Base-by-base conservation (phyloP, 2,888 invertebrate species). In the Caenorhabditis afra region DNA sequence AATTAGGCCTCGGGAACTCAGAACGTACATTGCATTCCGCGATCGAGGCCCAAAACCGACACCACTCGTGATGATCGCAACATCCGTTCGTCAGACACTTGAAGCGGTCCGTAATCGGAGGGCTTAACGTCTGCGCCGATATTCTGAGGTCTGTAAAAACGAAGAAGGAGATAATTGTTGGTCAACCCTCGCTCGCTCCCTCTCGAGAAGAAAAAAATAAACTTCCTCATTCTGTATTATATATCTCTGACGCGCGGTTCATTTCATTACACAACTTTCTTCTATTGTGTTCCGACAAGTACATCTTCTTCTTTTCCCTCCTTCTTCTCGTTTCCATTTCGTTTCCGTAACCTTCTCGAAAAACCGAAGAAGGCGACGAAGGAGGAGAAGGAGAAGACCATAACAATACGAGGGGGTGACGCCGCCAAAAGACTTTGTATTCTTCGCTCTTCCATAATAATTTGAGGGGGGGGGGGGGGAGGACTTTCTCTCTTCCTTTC, bases 51-150 rank as follows among this genome's bases (percentile, higher is more conserved):
- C 85, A 86, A 75, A 86, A 86, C 57, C 83, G 76, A 64, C 82
- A 83, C 87, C 87, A 87, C 55, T 88, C 88, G 79, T 88, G 88
- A 73, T 88, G 87, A 67, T 88, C 88, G 61, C 88, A 88, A 64
- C 88, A 88, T 29, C 87, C 87, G 65, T 87, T 86, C 8, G 86
- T 83, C 8, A 84, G 74, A 57, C 88, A 88, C 57, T 88, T 86
- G 79, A 88, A 88, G n/a, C 81, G 71, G 49, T 79, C 70, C 22
- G 85, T 85, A 50, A 87, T 81, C 20, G 86, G 87, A 12, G 86
- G 84, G 50, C 84, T 84, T 4, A 86, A 62, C 52, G 82, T 81
- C 52, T 85, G 85, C 10, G 81, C 55, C n/a, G 57, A 39, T 71
- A 44, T 71, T 70, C 55, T 47, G 55, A 18, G 39, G 29, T 66